Conservation (phyloP, 2,888 invertebrate genomes). For the Scaptomyza cyrtandrae region DNA sequence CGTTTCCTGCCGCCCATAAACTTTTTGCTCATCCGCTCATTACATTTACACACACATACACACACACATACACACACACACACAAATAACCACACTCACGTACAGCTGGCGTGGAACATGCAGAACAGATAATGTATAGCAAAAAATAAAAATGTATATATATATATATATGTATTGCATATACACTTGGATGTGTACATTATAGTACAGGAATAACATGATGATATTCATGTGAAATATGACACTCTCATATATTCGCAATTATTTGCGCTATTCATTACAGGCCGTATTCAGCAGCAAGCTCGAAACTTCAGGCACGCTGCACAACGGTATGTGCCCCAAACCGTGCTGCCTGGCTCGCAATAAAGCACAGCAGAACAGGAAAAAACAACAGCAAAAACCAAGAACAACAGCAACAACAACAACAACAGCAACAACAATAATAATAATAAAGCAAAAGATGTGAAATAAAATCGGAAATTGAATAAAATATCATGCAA, state of each 20-base stretch:
- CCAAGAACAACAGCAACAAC: background rate
- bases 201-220: conserved; percentile 30
- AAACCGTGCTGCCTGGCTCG: background rate
- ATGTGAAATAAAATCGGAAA: conserved; percentile 15
- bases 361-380: background rate
- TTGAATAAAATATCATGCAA: conserved; percentile 43
- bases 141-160: conserved; percentile 11
- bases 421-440: too few relatives aligned
- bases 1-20: conserved; percentile 70
- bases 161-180: conserved; percentile 30
- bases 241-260: conserved; percentile 74
- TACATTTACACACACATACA: conserved; percentile 43
- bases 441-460: conserved; percentile 6
- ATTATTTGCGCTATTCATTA: conserved; percentile 75
- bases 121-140: conserved; percentile 62
- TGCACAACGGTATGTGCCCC: conserved; percentile 15
- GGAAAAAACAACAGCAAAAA: background rate
- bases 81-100: conserved; percentile 12
- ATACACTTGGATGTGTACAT: conserved; percentile 14
- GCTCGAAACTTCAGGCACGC: conserved; percentile 31
- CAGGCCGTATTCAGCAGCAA: conserved; percentile 44
- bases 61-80: conserved; percentile 19
- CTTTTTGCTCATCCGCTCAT: conserved; percentile 69
- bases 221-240: conserved; percentile 71
- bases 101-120: conserved; percentile 50